Base-by-base conservation (phyloP, 1,140 invertebrate genomes). In the Formica exsecta region DNA sequence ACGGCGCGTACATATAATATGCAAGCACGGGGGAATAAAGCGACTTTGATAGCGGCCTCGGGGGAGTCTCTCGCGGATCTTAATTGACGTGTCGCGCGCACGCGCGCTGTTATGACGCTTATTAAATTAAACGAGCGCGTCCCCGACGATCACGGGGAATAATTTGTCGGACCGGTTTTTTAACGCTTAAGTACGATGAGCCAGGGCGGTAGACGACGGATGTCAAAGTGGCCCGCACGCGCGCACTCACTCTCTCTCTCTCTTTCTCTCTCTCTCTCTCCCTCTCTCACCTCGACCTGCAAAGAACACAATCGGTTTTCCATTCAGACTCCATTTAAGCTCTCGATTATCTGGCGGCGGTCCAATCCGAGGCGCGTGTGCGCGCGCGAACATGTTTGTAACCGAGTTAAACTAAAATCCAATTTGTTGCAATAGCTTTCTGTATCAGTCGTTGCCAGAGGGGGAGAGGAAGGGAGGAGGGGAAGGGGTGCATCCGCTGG, bases 331-430 rank as follows among this genome's bases (percentile, higher is more conserved):
- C 48, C 80, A 85, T 89, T 89, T 77, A 87, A 59, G 70, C 80
- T 62, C 65, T 88, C 59, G 66, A 77, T 89, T 87, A 77, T 85
- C 66, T 66, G 73, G 59, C 32, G 65, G 62, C 75, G 76, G 54
- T 80, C 75, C 76, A 68, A 86, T 62, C 75, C 64, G 73, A 48
- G 44, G 65, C 85, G 19, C 65, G 38, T 85, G 73, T 79, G 74
- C 71, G 81, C 71, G 81, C 73, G 81, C 74, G 74, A 66, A 79
- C 65, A 41, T 77, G 66, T 62, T 85, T 77, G 86, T 71, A 89
- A 87, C 81, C 65, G 73, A 76, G 66, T 89, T 87, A 87, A 89
- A 89, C 87, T 89, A 85, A 87, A 89, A 89, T 89, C 80, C 80
- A 89, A 89, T 88, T 87, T 77, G 80, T 74, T 88, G 81, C 86